Base-by-base conservation (phyloP, 2,888 invertebrate genomes). In the Macrosiphum euphorbiae region DNA sequence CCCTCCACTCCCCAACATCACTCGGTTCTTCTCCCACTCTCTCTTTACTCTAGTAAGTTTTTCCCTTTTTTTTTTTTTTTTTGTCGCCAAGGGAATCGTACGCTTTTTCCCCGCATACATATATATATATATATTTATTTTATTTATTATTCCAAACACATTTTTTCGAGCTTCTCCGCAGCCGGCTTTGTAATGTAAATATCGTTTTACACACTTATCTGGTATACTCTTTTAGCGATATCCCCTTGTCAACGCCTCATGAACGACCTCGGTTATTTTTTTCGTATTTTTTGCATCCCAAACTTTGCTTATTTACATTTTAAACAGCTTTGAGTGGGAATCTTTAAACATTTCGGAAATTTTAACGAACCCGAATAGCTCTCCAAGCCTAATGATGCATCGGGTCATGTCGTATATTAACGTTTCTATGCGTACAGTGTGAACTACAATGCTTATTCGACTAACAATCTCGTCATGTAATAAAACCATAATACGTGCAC, bases 71-170 rank as follows among this genome's bases (percentile, higher is more conserved):
- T 86, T 67, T 52, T 52, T 91, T 58, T 44, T 86, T 91, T 58
- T 85, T 44, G 90, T 94, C 94, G 58, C 86, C 94, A 26, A 84
- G 89, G 89, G 58, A 93, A 84, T 89, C 84, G 89, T 61, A 55
- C 84, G 35, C 85, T 93, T 78, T 85, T 47, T 8, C 58, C 26
- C 50, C 3, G 88, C 52, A 13, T 24, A 58, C 28, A 16, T 47
- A 47, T 47, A 47, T 61, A 67, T 61, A 87, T 24, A 50, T 90
- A 55, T 55, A 84, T 78, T 90, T 90, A 85, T 94, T 94, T 90
- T 94, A 94, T 94, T 93, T 94, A 90, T 94, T 94, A 94, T 94
- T 94, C 94, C 90, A 41, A 90, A 94, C 94, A 90, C 94, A 94
- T 90, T 90, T 94, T 94, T 26, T 52, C 44, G 24, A 67, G 90